Percentiles rank a stretch among this genome's conserved stretches.
phyloP scores from a whole-genome alignment of 2,888 invertebrate species.

The Euproctis similis region DNA sequence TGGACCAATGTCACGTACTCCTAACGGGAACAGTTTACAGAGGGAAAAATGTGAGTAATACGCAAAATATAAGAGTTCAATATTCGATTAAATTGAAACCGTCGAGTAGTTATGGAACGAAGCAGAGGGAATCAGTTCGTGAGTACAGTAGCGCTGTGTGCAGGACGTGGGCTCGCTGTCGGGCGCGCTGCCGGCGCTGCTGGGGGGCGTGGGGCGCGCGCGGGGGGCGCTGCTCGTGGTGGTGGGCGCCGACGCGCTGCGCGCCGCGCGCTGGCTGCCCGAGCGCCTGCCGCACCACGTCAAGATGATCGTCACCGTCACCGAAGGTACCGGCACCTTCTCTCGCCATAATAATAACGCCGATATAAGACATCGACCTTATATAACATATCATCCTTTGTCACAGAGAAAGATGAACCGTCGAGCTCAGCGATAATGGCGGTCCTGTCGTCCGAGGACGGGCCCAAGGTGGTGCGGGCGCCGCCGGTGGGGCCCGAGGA shows the following conservation, averaged over 20 bases:
- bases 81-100: too few relatives aligned
- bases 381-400: background rate
- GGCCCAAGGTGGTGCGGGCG: conserved; percentile 57
- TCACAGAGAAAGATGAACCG: conserved; percentile 58
- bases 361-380: too few relatives aligned
- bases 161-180: conserved; percentile 85
- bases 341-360: too few relatives aligned
- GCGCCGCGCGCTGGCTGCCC: conserved; percentile 85
- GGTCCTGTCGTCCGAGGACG: conserved; percentile 64
- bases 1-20: conserved; percentile 84
- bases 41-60: conserved; percentile 65
- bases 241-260: conserved; percentile 82
- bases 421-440: conserved; percentile 69
- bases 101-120: too few relatives aligned
- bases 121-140: too few relatives aligned
- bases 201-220: conserved; percentile 71
- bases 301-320: conserved; percentile 84
- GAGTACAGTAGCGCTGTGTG: too few relatives aligned
- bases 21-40: conserved; percentile 79
- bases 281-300: conserved; percentile 82
- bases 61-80: too few relatives aligned
- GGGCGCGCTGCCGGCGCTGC: conserved; percentile 70
- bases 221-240: conserved; percentile 82
- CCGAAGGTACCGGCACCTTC: too few relatives aligned
- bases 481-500: conserved; percentile 61